Evolutionary conservation across 2,113 vertebrate species (phyloP).

Genomic region (Cheirogaleus medius): DNA sequence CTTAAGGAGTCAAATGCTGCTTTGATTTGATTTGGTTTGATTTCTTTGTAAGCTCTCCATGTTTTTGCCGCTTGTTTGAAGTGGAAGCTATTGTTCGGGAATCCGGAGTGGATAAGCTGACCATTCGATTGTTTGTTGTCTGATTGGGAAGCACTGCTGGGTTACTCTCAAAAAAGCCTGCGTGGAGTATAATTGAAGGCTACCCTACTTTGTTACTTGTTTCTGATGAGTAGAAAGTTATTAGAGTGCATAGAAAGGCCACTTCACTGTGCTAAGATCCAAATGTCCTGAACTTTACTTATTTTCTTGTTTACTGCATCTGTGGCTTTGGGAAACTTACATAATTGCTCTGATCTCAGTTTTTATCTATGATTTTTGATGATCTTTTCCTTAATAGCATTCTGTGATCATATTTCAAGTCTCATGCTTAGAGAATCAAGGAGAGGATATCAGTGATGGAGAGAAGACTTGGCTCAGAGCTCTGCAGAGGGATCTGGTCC

Average conservation of each 20-base stretch:
- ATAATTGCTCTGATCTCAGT: neutral
- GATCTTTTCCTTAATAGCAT: neutral
- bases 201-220: neutral
- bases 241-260: neutral
- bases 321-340: neutral
- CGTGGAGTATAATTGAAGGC: constrained; percentile 43
- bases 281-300: neutral
- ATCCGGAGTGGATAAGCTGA: neutral
- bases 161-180: constrained; percentile 60
- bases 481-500: accelerated
- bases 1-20: constrained; percentile 60
- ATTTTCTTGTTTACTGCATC: neutral
- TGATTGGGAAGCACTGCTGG: constrained; percentile 67
- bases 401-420: neutral
- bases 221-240: neutral
- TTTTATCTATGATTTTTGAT: neutral
- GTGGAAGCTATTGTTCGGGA: neutral
- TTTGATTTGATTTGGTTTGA: constrained; percentile 63
- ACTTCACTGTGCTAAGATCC: neutral
- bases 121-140: neutral
- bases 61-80: neutral
- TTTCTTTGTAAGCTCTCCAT: constrained; percentile 54
- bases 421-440: neutral
- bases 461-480: neutral
- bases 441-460: neutral